Evolutionary conservation across 2,888 invertebrate genomes (phyloP).

Genomic region (Apantesis nais): DNA sequence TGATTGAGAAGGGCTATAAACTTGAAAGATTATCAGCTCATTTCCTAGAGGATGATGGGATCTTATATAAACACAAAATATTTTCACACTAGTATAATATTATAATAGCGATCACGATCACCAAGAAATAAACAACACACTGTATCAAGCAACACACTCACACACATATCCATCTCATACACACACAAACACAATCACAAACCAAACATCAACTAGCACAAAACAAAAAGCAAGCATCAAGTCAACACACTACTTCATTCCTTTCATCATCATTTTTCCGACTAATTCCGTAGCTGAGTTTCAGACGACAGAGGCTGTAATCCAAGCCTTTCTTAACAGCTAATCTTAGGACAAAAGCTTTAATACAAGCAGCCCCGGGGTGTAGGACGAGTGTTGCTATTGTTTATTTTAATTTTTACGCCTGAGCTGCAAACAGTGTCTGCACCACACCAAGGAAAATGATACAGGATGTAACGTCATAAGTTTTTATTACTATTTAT

Average conservation of each 20-base stretch:
- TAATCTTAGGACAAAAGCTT: slow-evolving; percentile 84
- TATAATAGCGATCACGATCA: background rate
- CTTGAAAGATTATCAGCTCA: too few relatives aligned
- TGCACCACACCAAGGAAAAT: slow-evolving; percentile 60
- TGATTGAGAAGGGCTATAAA: too few relatives aligned
- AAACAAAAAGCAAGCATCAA: slow-evolving; percentile 46
- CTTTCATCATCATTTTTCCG: slow-evolving; percentile 45
- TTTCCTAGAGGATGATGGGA: background rate
- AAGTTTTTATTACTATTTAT: background rate
- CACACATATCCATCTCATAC: background rate
- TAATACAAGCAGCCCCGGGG: slow-evolving; percentile 75
- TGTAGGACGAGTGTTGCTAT: slow-evolving; percentile 78
- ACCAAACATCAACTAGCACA: slow-evolving; percentile 20
- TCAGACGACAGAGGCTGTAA: slow-evolving; percentile 55
- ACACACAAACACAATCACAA: background rate
- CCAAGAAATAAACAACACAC: background rate
- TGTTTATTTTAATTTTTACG: slow-evolving; percentile 85
- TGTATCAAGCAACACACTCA: background rate
- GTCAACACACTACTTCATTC: slow-evolving; percentile 44
- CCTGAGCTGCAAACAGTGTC: slow-evolving; percentile 64
- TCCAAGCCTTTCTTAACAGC: slow-evolving; percentile 77
- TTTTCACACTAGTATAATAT: background rate
- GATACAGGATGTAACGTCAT: slow-evolving; percentile 55
- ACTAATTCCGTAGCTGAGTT: slow-evolving; percentile 50
- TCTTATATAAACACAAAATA: too few relatives aligned